Evolutionary conservation across 2,888 invertebrate genomes (phyloP).

Genomic region (Athripsodes cinereus): DNA sequence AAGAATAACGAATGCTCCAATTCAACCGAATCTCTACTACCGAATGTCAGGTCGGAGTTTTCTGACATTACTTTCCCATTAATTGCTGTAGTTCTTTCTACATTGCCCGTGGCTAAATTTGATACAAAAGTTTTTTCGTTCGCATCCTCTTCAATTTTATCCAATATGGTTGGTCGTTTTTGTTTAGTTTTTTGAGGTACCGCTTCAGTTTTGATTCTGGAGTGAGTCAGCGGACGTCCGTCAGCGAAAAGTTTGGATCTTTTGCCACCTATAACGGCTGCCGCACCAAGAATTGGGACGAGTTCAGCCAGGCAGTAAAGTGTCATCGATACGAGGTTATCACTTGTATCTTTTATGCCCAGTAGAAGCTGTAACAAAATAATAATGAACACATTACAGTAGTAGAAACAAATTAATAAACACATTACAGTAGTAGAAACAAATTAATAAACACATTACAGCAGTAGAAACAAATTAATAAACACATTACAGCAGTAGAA

Average conservation of each 20-base stretch:
- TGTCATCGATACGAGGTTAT: conserved; percentile 74
- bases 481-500: too few species aligned
- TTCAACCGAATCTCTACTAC: conserved; percentile 32
- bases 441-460: too few species aligned
- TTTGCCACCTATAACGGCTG: conserved; percentile 79
- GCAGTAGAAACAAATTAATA: too few species aligned
- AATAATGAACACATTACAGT: conserved; percentile 3
- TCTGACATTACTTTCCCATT: not conserved
- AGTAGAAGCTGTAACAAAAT: conserved; percentile 61
- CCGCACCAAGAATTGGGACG: conserved; percentile 78
- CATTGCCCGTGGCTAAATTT: not conserved
- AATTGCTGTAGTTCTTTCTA: not conserved
- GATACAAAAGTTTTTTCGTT: not conserved
- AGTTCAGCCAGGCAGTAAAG: conserved; percentile 75
- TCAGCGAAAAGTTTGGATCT: conserved; percentile 78
- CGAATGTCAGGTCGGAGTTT: conserved; percentile 30
- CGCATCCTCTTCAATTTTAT: conserved; percentile 2
- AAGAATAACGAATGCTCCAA: conserved; percentile 45
- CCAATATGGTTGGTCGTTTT: conserved; percentile 11
- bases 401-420: too few species aligned
- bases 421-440: too few species aligned
- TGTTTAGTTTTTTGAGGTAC: conserved; percentile 10
- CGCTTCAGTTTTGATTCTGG: conserved; percentile 9
- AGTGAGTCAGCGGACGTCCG: conserved; percentile 63
- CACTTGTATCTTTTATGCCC: conserved; percentile 83